Percentiles rank a stretch among this genome's conserved stretches.
Evolutionary conservation across 1,140 invertebrate genomes (phyloP).

Genomic region (Eueides isabella): DNA sequence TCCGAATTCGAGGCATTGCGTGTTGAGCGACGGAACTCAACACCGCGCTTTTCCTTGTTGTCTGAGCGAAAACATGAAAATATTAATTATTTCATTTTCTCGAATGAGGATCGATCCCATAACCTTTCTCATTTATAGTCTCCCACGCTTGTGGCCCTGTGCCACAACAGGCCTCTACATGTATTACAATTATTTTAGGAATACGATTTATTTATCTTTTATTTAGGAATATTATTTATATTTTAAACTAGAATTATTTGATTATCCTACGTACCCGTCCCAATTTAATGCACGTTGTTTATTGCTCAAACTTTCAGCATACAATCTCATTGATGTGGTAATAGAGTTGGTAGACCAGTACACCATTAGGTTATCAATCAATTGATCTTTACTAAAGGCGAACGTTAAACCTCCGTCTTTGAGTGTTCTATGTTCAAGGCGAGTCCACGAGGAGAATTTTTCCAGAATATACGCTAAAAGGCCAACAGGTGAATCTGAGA

Average conservation of each 20-base stretch:
- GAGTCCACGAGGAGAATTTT: slow-evolving; percentile 93
- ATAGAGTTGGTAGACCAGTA: slow-evolving; percentile 92
- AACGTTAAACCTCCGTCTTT: slow-evolving; percentile 89
- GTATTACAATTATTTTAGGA: no score
- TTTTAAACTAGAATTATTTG: no score
- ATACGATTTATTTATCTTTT: no score
- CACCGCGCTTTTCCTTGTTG: neutral
- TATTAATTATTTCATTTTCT: no score
- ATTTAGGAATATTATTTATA: no score
- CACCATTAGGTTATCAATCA: slow-evolving; percentile 94
- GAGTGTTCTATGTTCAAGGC: slow-evolving; percentile 68
- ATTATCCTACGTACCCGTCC: slow-evolving; percentile 60
- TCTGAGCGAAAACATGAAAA: neutral
- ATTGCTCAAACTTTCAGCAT: slow-evolving; percentile 85
- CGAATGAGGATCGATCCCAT: no score
- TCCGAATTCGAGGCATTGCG: no score
- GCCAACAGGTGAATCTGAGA: slow-evolving; percentile 87
- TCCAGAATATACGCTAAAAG: slow-evolving; percentile 93
- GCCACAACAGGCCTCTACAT: no score
- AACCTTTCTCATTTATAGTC: no score
- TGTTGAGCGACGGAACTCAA: neutral
- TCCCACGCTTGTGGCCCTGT: no score
- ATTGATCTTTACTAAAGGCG: slow-evolving; percentile 86
- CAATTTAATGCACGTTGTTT: slow-evolving; percentile 66
- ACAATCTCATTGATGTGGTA: slow-evolving; percentile 89